These are phyloP conservation scores for Sesia apiformis DNA, from an alignment of 2,888 invertebrate genomes.

Conservation along the genomic window DNA sequence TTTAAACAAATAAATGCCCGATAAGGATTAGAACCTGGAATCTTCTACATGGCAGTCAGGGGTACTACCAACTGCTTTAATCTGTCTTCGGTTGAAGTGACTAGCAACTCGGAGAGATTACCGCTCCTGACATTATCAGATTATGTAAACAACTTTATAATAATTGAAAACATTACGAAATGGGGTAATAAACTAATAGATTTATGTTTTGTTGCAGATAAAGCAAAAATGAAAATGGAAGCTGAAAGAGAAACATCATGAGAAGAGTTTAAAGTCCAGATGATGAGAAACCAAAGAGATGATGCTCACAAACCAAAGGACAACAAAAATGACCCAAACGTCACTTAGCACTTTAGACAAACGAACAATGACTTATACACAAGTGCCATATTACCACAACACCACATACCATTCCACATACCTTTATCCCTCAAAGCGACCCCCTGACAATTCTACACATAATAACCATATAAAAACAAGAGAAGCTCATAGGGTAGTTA, in stretches of 20 bases:
- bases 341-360: background rate
- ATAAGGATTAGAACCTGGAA: too few species aligned
- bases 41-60: too few species aligned
- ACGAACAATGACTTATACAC: background rate
- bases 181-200: too few species aligned
- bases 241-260: background rate
- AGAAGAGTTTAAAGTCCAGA: background rate
- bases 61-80: too few species aligned
- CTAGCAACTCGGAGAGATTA: too few species aligned
- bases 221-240: background rate
- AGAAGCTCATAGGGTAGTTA: constrained; percentile 11
- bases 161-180: too few species aligned
- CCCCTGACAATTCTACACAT: constrained; percentile 28
- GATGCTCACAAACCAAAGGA: background rate
- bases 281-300: background rate
- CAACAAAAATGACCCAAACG: background rate
- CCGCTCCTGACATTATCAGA: too few species aligned
- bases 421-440: constrained; percentile 34
- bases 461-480: constrained; percentile 11
- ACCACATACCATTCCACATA: background rate
- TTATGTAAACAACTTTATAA: too few species aligned
- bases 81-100: too few species aligned
- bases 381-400: background rate
- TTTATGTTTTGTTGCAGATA: background rate
- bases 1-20: too few species aligned